Evolutionary conservation across 2,113 vertebrate species (phyloP).

Genomic region (Erythrocercus mccallii): DNA sequence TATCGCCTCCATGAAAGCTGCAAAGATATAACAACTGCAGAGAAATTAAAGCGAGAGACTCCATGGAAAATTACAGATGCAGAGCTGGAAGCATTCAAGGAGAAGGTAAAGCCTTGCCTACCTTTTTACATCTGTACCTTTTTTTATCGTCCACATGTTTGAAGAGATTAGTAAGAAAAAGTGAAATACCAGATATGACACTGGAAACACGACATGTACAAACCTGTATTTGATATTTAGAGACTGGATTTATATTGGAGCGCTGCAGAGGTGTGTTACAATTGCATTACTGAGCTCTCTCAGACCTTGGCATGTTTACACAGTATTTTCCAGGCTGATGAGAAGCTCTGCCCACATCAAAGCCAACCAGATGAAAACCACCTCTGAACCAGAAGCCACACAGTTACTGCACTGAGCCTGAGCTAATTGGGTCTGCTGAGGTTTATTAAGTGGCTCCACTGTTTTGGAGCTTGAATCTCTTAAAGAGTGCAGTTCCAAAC

Average conservation of each 20-base stretch:
- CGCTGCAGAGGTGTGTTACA: not conserved
- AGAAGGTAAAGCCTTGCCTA: conserved; percentile 82
- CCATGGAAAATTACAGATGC: conserved; percentile 95
- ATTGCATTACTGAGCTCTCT: not conserved
- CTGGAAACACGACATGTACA: not conserved
- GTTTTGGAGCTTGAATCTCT: not conserved
- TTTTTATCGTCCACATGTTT: conserved; percentile 28
- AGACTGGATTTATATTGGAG: not conserved
- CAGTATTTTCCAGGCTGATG: not conserved
- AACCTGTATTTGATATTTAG: not conserved
- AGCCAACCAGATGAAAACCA: conserved; percentile 8
- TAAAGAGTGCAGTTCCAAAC: not conserved
- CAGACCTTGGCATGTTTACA: not conserved
- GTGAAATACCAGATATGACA: not conserved
- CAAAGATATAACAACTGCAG: conserved; percentile 82
- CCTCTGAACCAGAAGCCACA: not conserved
- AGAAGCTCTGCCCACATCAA: not conserved
- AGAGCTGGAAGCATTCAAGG: conserved; percentile 87
- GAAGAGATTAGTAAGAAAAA: conserved; percentile 8
- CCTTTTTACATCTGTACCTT: not conserved
- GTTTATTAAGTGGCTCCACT: not conserved
- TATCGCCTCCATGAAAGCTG: conserved; percentile 87
- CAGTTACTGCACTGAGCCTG: not conserved
- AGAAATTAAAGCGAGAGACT: conserved; percentile 82
- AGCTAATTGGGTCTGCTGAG: not conserved